These are phyloP conservation scores for Hermaeophaga mercurialis DNA, from an alignment of 2,888 invertebrate species.

Conservation along the genomic window DNA sequence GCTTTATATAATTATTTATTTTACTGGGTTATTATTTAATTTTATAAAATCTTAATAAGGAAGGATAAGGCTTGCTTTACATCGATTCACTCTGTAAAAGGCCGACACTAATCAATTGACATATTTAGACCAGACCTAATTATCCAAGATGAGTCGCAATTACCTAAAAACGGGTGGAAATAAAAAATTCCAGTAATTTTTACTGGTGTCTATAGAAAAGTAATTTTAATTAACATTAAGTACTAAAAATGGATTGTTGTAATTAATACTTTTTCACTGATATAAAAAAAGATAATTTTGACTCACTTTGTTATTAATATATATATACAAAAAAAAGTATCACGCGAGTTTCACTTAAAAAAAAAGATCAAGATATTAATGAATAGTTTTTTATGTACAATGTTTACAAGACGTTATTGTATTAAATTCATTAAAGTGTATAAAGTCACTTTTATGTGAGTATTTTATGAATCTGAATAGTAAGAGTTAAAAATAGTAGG, in stretches of 20 bases:
- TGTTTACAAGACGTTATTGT: not conserved
- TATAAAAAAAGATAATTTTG: not conserved
- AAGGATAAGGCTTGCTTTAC: slow-evolving; percentile 17
- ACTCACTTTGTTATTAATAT: not conserved
- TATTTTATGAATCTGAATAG: slow-evolving; percentile 18
- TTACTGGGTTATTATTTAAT: not conserved
- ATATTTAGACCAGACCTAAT: slow-evolving; percentile 10
- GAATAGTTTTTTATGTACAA: slow-evolving; percentile 4
- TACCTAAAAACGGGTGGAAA: not conserved
- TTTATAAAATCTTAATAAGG: not conserved
- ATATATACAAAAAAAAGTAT: slow-evolving; percentile 38
- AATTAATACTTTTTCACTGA: not conserved
- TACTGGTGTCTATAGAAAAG: too few species aligned
- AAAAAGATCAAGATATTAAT: slow-evolving; percentile 26
- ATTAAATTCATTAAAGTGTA: slow-evolving; percentile 12
- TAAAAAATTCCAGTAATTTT: too few species aligned
- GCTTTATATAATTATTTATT: not conserved
- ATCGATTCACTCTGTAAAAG: slow-evolving; percentile 15
- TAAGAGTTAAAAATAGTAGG: slow-evolving; percentile 12
- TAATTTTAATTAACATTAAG: not conserved
- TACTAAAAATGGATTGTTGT: not conserved
- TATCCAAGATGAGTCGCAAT: not conserved
- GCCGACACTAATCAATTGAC: slow-evolving; percentile 19
- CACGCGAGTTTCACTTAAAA: slow-evolving; percentile 42
- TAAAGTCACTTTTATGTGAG: slow-evolving; percentile 14